These are phyloP conservation scores for Tachina grossa DNA, from an alignment of 2,888 invertebrate genomes.

Conservation along the genomic window DNA sequence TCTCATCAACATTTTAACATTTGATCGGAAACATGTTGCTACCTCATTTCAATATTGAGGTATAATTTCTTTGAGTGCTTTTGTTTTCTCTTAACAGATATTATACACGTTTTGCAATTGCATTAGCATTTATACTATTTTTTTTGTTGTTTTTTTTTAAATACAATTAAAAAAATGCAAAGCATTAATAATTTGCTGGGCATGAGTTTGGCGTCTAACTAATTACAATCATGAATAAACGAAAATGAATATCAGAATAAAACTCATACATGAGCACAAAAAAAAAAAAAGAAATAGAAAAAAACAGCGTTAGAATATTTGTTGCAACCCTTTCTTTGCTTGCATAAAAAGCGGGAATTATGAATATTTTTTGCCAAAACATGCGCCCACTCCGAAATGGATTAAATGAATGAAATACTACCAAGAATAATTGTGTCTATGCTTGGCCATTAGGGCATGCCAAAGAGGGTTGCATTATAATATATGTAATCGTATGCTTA, in stretches of 20 bases:
- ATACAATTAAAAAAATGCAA: constrained; percentile 13
- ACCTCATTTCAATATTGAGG: background rate
- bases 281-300: constrained; percentile 1
- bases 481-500: constrained; percentile 47
- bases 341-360: constrained; percentile 65
- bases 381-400: constrained; percentile 14
- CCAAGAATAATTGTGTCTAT: constrained; percentile 42
- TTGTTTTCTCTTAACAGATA: background rate
- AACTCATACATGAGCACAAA: constrained; percentile 17
- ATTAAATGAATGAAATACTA: background rate
- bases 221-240: constrained; percentile 69
- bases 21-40: background rate
- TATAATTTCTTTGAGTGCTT: constrained; percentile 18
- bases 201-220: constrained; percentile 68
- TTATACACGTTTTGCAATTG: constrained; percentile 58
- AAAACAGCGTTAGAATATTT: constrained; percentile 7
- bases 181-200: constrained; percentile 45
- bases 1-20: no score
- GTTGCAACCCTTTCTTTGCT: constrained; percentile 64
- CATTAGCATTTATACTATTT: constrained; percentile 52
- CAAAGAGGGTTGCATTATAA: constrained; percentile 57
- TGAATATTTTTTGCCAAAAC: constrained; percentile 57
- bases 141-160: constrained; percentile 22
- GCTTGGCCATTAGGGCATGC: constrained; percentile 27
- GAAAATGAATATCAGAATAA: constrained; percentile 46